Evolutionary conservation across 2,797 vertebrate genomes (phyloP).

Genomic region (Diceros bicornis): DNA sequence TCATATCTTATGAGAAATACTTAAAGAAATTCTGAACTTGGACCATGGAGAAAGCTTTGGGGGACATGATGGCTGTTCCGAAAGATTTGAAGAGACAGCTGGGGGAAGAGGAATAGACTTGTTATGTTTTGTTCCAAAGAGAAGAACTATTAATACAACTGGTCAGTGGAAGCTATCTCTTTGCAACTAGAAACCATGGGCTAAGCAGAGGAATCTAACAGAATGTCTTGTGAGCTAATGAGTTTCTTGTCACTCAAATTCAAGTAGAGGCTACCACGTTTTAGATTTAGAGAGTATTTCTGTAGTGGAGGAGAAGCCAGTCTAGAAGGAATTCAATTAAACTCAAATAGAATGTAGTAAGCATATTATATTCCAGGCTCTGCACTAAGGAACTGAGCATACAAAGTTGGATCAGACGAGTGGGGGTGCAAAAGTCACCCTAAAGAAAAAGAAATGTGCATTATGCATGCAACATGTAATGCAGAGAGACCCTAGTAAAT

Average conservation of each 20-base stretch:
- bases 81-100: not conserved
- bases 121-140: not conserved
- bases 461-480: not conserved
- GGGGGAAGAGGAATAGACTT: not conserved
- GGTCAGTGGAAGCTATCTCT: not conserved
- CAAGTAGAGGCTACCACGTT: not conserved
- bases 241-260: slow-evolving; percentile 32
- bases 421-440: not conserved
- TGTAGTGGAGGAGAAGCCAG: not conserved
- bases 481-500: not conserved
- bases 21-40: slow-evolving; percentile 1
- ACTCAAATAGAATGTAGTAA: not conserved
- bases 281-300: not conserved
- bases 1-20: not conserved
- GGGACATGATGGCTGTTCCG: not conserved
- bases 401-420: not conserved
- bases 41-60: not conserved
- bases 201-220: not conserved
- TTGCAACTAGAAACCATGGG: not conserved
- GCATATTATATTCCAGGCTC: not conserved
- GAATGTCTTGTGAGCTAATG: not conserved
- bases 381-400: not conserved
- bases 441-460: not conserved
- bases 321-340: not conserved
- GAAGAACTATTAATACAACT: not conserved